Evolutionary conservation across 92 coral and sea anemone species (phyloP), one percentile per base, ranked within the genome.

Genomic region (Bergia sp.): DNA sequence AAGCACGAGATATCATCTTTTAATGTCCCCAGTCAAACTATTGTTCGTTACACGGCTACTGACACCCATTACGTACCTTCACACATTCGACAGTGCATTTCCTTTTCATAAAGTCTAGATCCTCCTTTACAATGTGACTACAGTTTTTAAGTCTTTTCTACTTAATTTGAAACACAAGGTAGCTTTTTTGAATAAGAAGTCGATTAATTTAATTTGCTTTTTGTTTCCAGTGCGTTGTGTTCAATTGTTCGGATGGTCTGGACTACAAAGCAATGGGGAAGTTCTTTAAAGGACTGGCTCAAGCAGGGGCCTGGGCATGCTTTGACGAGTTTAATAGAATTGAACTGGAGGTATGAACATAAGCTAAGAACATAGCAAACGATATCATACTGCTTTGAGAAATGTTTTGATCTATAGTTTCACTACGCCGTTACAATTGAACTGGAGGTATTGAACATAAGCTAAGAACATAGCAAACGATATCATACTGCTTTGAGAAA

Each of bases 261-360:
- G 99, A 96, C 91, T 96, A 91, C 96, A 96, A 96, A 86, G 99
- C 99, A 61, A 96, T 96, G 99, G 99, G 99, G 55, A 96, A 96
- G 90, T 96, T 96, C 94, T 96, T 96, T 90, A 96, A 96, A 82
- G 99, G 99, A 45, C 91, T 96, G 39, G 99, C 99, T 13, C 99
- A 96, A 80, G 99, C 99, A 2, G 99, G 99, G 2, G 91, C 93
- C 11, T 96, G 99, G 99, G 99, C 99, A 55, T 96, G 99, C 87
- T 96, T 96, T 85, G 99, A 96, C 80, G 99, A 96, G 89, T 96
- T 96, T 89, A 96, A 96, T 90, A 92, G 99, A 86, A 96, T 96
- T 86, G 99, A 96, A 77, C 89, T 96, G 29, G 99, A 96, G 98
- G 99, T 96, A 45, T 1, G 8, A 45, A 45, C 50, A 45, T 45